Conservation (phyloP, 64 coral and sea anemone species). For the Porites australiensis region DNA sequence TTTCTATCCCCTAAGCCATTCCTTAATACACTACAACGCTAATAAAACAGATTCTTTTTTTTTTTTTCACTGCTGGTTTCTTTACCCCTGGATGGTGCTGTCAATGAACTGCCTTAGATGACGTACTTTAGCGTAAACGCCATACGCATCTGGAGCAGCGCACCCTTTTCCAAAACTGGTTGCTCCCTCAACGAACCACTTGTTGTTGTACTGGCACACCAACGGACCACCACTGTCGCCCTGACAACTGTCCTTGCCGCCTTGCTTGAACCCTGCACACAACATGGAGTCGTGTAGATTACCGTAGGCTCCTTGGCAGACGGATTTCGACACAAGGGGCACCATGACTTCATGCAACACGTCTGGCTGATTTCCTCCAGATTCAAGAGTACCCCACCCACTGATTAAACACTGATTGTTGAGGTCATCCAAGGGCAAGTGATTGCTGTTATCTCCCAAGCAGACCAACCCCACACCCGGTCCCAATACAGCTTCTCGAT, state of each 20-base stretch:
- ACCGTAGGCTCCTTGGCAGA: not conserved
- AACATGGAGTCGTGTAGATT: conserved; percentile 52
- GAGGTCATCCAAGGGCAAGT: conserved; percentile 13
- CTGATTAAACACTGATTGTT: conserved; percentile 52
- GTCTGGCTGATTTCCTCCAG: not conserved
- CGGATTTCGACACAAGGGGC: conserved; percentile 6
- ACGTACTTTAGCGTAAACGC: conserved; percentile 35
- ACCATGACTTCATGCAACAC: conserved; percentile 35
- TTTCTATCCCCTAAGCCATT: not conserved
- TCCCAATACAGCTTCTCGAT: not conserved
- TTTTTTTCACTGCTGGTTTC: not conserved
- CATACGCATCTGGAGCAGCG: conserved; percentile 12
- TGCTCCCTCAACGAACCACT: conserved; percentile 22
- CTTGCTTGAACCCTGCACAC: conserved; percentile 34
- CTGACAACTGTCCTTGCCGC: conserved; percentile 53
- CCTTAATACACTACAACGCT: not conserved
- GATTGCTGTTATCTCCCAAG: conserved; percentile 4
- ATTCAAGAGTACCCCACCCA: conserved; percentile 38
- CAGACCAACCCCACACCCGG: conserved; percentile 10
- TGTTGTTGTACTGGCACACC: conserved; percentile 40
- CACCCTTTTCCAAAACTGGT: conserved; percentile 60
- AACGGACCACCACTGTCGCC: conserved; percentile 56
- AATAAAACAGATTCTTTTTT: not conserved
- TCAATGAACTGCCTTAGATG: not conserved
- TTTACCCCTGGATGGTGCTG: not conserved